phyloP scores from a whole-genome alignment of 1,140 invertebrate genomes.

The Dendrolimus kikuchii region DNA sequence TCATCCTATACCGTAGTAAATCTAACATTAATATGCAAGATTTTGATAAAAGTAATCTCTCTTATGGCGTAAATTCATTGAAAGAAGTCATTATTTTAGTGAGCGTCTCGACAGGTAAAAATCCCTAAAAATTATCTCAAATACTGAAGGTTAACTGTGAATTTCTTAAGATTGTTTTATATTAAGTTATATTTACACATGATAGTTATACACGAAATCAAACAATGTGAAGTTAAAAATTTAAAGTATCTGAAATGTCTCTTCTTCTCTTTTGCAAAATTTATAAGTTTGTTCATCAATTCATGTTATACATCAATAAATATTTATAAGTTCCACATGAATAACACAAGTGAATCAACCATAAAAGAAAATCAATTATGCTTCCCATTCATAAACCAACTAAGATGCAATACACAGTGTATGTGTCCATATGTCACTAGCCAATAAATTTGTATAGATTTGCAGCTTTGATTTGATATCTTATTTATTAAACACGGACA shows the following conservation, averaged over 20 bases:
- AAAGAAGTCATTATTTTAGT: constrained; percentile 11
- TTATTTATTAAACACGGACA: constrained; percentile 3
- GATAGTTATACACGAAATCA: too few species aligned
- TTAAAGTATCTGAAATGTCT: too few species aligned
- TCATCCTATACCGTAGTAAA: constrained; percentile 45
- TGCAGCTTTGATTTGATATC: not conserved
- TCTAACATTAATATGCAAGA: constrained; percentile 60
- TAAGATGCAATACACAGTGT: constrained; percentile 30
- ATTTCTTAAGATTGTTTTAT: too few species aligned
- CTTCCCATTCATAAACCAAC: constrained; percentile 39
- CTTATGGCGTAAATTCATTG: constrained; percentile 9
- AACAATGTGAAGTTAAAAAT: too few species aligned
- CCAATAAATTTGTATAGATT: constrained; percentile 30
- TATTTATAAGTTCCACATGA: constrained; percentile 28
- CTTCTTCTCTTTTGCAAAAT: too few species aligned
- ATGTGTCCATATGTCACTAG: constrained; percentile 36
- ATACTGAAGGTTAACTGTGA: too few species aligned
- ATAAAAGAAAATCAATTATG: constrained; percentile 37
- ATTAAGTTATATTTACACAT: too few species aligned
- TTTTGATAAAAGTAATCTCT: constrained; percentile 38
- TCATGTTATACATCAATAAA: constrained; percentile 11
- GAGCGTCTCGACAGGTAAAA: not conserved
- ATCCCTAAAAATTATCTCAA: too few species aligned
- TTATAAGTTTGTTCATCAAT: too few species aligned
- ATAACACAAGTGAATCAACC: constrained; percentile 41